Conservation (phyloP, 2,888 invertebrate genomes). For the Furcula furcula region DNA sequence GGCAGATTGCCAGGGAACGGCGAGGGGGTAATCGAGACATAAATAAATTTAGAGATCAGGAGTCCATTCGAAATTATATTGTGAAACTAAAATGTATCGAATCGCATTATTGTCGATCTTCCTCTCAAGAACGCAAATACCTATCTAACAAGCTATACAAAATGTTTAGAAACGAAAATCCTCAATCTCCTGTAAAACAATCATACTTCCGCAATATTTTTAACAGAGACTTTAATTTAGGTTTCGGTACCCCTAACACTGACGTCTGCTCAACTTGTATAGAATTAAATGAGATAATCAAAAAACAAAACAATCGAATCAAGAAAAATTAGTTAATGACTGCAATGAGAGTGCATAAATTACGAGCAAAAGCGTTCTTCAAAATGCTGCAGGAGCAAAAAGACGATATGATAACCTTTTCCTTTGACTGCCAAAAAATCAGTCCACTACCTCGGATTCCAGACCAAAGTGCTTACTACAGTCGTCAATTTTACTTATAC, state of each 20-base stretch:
- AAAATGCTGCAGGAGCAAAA: conserved; percentile 15
- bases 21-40: no score
- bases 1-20: no score
- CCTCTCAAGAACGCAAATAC: conserved; percentile 24
- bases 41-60: conserved; percentile 12
- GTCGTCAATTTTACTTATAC: conserved; percentile 17
- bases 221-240: conserved; percentile 10
- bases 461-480: conserved; percentile 17
- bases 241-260: conserved; percentile 7
- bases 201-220: conserved; percentile 20
- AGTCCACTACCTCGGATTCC: conserved; percentile 18
- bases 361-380: conserved; percentile 19
- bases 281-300: conserved; percentile 9
- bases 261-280: conserved; percentile 19
- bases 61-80: conserved; percentile 11
- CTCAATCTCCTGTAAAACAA: conserved; percentile 16
- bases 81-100: conserved; percentile 21
- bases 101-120: conserved; percentile 23
- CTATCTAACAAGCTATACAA: conserved; percentile 22
- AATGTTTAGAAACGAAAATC: conserved; percentile 18
- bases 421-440: conserved; percentile 30
- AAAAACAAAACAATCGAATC: conserved; percentile 4
- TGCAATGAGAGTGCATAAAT: conserved; percentile 9
- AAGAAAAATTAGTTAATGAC: conserved; percentile 6
- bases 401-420: conserved; percentile 20